Conservation (phyloP, 2,888 invertebrate genomes). For the Stegophylla sp. region DNA sequence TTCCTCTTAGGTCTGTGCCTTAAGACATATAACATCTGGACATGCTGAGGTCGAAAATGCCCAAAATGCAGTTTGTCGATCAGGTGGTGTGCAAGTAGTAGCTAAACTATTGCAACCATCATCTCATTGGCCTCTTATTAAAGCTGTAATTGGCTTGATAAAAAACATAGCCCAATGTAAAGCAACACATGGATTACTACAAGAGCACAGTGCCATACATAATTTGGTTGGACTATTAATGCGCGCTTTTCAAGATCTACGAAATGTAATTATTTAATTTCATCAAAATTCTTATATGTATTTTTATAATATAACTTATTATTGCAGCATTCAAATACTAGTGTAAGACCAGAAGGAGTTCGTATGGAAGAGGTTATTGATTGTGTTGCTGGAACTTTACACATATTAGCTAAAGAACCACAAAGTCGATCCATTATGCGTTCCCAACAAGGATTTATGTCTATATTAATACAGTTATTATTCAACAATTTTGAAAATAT, state of each 20-base stretch:
- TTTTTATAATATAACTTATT: slow-evolving; percentile 6
- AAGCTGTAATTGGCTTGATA: slow-evolving; percentile 96
- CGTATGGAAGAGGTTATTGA: slow-evolving; percentile 99
- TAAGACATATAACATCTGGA: slow-evolving; percentile 95
- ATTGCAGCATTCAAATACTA: slow-evolving; percentile 52
- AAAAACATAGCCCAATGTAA: slow-evolving; percentile 95
- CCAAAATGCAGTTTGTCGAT: slow-evolving; percentile 92
- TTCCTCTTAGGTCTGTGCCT: slow-evolving; percentile 76
- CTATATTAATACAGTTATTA: slow-evolving; percentile 93
- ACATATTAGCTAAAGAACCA: slow-evolving; percentile 92
- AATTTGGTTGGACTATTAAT: slow-evolving; percentile 90
- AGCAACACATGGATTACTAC: slow-evolving; percentile 91
- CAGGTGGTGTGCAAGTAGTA: slow-evolving; percentile 89
- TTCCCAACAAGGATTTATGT: slow-evolving; percentile 85
- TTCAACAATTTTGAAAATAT: slow-evolving; percentile 98
- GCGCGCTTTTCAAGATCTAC: slow-evolving; percentile 93
- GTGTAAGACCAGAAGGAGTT: slow-evolving; percentile 81
- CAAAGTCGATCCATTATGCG: slow-evolving; percentile 92
- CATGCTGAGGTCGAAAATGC: slow-evolving; percentile 97
- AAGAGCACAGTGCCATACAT: slow-evolving; percentile 93
- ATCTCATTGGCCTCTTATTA: slow-evolving; percentile 96
- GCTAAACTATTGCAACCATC: slow-evolving; percentile 95
- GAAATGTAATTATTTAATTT: slow-evolving; percentile 73
- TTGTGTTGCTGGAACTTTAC: slow-evolving; percentile 95
- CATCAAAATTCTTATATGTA: background rate